phyloP scores from a whole-genome alignment of 2,113 vertebrate genomes.

The Garra rufa region DNA sequence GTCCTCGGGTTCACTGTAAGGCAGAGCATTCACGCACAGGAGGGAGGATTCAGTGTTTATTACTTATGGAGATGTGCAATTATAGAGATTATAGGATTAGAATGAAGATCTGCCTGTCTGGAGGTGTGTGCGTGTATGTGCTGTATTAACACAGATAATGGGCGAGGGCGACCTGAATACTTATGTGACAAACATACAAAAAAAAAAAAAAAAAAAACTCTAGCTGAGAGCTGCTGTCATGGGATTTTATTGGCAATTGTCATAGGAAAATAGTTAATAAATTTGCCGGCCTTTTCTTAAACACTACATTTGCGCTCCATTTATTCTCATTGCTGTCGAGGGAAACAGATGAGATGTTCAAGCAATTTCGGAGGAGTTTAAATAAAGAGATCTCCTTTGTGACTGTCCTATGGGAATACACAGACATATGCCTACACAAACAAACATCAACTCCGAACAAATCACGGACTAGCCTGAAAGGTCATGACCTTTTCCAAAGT shows the following conservation, averaged over 20 bases:
- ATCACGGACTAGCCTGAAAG: background rate
- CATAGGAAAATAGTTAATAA: background rate
- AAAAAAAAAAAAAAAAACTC: background rate
- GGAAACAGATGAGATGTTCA: background rate
- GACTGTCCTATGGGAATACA: background rate
- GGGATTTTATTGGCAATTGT: background rate
- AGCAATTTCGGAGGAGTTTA: background rate
- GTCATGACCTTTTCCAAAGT: constrained; percentile 23
- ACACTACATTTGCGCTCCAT: background rate
- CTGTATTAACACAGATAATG: background rate
- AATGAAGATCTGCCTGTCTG: constrained; percentile 10
- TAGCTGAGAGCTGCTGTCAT: background rate
- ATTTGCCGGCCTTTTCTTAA: background rate
- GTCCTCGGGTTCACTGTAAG: background rate
- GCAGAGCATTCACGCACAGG: background rate
- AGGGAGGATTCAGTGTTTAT: background rate
- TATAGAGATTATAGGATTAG: constrained; percentile 27
- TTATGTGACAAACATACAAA: background rate
- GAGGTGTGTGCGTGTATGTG: constrained; percentile 7
- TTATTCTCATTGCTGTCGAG: background rate
- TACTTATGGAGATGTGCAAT: constrained; percentile 11
- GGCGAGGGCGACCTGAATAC: background rate
- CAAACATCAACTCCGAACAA: constrained; percentile 25
- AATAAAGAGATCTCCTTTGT: background rate
- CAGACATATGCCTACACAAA: background rate